Conservation (phyloP, 2,888 invertebrate species). For the Drosophila pseudotalamancana region DNA sequence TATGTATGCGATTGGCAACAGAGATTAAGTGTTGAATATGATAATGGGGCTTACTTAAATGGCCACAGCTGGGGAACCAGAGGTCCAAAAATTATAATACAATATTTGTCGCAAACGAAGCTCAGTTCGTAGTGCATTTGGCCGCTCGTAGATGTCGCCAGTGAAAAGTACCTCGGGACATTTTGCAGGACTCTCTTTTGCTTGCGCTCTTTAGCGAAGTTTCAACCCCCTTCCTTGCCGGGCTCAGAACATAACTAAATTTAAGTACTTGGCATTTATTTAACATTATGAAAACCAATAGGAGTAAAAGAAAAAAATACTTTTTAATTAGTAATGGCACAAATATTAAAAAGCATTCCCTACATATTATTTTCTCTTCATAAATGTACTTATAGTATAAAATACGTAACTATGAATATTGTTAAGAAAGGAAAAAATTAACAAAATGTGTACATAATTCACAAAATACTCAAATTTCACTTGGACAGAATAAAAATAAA, state of each 20-base stretch:
- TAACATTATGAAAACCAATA: too few species aligned
- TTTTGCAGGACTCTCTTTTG: slow-evolving; percentile 5
- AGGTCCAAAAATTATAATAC: background rate
- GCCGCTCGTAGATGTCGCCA: slow-evolving; percentile 37
- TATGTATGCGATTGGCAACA: slow-evolving; percentile 5
- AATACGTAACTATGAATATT: too few species aligned
- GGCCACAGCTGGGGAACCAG: background rate
- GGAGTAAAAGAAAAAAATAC: too few species aligned
- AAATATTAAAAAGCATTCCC: too few species aligned
- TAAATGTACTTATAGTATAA: too few species aligned
- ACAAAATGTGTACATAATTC: too few species aligned
- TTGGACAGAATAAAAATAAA: too few species aligned
- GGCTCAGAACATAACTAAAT: background rate
- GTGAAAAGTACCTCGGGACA: slow-evolving; percentile 32
- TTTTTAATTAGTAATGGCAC: too few species aligned
- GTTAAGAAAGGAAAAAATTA: too few species aligned
- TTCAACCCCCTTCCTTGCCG: background rate
- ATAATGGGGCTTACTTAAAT: background rate
- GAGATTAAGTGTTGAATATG: background rate
- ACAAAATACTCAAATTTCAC: too few species aligned
- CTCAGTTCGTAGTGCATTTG: slow-evolving; percentile 2
- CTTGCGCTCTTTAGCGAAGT: slow-evolving; percentile 1
- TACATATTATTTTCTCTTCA: too few species aligned
- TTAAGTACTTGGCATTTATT: too few species aligned
- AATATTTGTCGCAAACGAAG: background rate